Base-by-base conservation (phyloP, 2,113 vertebrate genomes). In the Sclerurus mexicanus region DNA sequence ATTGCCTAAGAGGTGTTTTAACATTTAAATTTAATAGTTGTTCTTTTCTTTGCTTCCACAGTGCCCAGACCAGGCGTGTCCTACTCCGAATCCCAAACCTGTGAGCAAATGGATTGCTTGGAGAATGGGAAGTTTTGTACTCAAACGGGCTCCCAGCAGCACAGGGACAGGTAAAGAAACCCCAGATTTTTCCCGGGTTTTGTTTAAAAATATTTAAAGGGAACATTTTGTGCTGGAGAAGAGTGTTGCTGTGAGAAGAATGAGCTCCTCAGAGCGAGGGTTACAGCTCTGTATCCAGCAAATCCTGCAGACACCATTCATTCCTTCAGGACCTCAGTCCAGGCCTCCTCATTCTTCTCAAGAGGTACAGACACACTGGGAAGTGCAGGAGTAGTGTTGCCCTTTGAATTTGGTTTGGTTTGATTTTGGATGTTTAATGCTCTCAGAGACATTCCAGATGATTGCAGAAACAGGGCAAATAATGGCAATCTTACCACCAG, bases 51-150 rank as follows among this genome's bases (percentile, higher is more conserved):
- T 83, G 28, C 59, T 91, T 92, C 85, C 66, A 6, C 79, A 97
- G 96, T 58, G 44, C 47, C 55, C 44, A 37, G 50, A 85, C 63
- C 47, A 63, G 33, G 27, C 2, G 67, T 79, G 87, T 75, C 81
- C 78, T 75, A 25, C 81, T 59, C 25, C 1, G 0, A 25, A 73
- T 67, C 56, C 62, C 81, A 76, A 22, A 62, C 30, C 88, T 97
- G 95, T 40, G 97, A 97, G 67, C 87, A 96, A 33, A 97, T 97
- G 72, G 98, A 98, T 64, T 95, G 93, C 67, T 98, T 98, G 76
- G 89, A 98, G 52, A 98, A 98, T 78, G 98, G 98, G 6, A 98
- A 98, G 92, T 98, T 98, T 91, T 97, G 97, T 58, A 96, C 98
- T 93, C 94, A 97, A 0, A 47, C 46, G 1, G 98, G 98, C 89